A percentile compares a stretch with the other conserved stretches of the same genome.
Conservation (phyloP, 2,888 invertebrate genomes). For the Myopa testacea region DNA sequence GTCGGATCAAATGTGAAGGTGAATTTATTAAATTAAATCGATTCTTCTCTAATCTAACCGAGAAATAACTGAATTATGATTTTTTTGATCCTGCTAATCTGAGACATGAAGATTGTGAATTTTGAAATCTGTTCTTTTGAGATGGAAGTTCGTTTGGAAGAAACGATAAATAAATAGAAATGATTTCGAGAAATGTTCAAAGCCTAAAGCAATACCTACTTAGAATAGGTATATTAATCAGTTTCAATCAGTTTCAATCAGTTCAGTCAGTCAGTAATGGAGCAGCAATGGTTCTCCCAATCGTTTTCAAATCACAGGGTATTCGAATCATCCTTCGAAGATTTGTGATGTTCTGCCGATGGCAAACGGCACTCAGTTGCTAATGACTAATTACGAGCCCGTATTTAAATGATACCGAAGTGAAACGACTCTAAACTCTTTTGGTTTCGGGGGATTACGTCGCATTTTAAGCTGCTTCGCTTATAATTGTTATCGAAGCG, state of each 20-base stretch:
- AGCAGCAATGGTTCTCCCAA: not conserved
- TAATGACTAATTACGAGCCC: conserved; percentile 19
- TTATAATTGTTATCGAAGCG: not conserved
- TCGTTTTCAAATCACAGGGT: not conserved
- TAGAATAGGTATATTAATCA: conserved; percentile 20
- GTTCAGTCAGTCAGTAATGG: conserved; percentile 25
- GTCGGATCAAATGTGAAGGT: not conserved
- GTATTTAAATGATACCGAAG: conserved; percentile 30
- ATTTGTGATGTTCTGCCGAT: not conserved
- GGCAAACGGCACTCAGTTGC: not conserved
- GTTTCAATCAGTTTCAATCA: conserved; percentile 14
- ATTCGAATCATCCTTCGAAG: conserved; percentile 9
- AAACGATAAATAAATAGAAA: too few species aligned
- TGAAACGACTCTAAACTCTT: conserved; percentile 28
- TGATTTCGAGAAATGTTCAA: too few species aligned
- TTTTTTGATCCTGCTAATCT: too few species aligned
- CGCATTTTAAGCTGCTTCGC: too few species aligned
- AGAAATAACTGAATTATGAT: too few species aligned
- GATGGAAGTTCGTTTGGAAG: not conserved
- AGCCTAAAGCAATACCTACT: too few species aligned
- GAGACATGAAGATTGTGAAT: too few species aligned
- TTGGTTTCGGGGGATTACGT: conserved; percentile 1
- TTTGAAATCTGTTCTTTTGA: not conserved
- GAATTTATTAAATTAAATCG: too few species aligned
- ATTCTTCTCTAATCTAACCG: too few species aligned